Conservation (phyloP, 2,797 vertebrate species). For the Masticophis lateralis region DNA sequence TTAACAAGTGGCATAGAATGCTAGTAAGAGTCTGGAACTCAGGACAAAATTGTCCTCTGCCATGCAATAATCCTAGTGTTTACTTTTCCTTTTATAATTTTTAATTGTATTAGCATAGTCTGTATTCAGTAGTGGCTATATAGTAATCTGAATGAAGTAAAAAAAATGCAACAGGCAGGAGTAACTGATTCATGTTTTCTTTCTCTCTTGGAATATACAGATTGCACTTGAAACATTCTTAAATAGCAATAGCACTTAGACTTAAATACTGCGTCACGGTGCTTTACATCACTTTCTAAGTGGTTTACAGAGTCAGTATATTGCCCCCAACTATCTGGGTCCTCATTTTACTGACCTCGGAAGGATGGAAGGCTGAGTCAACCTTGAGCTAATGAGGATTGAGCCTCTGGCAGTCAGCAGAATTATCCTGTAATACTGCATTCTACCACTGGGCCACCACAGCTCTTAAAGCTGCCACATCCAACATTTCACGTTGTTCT, state of each 20-base stretch:
- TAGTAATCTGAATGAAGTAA: not conserved
- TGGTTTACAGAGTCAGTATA: too few relatives aligned
- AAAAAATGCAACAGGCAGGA: not conserved
- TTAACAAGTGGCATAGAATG: not conserved
- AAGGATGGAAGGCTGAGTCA: too few relatives aligned
- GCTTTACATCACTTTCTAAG: too few relatives aligned
- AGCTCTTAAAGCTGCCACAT: not conserved
- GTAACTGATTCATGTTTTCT: not conserved
- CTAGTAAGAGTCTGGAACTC: not conserved
- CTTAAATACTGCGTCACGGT: too few relatives aligned
- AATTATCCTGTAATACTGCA: too few relatives aligned
- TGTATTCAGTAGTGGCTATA: not conserved
- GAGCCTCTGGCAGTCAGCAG: too few relatives aligned
- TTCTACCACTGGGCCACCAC: too few relatives aligned
- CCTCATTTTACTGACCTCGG: too few relatives aligned
- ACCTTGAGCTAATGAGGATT: too few relatives aligned
- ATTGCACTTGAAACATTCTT: not conserved
- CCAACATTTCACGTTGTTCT: not conserved
- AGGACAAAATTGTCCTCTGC: not conserved
- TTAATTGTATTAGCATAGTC: not conserved
- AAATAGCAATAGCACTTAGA: too few relatives aligned
- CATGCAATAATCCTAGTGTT: not conserved
- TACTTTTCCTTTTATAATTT: too few relatives aligned
- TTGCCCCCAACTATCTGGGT: too few relatives aligned
- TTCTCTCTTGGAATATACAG: not conserved